phyloP scores from a whole-genome alignment of 2,113 vertebrate species.

The Rhegmatorhina hoffmannsi region DNA sequence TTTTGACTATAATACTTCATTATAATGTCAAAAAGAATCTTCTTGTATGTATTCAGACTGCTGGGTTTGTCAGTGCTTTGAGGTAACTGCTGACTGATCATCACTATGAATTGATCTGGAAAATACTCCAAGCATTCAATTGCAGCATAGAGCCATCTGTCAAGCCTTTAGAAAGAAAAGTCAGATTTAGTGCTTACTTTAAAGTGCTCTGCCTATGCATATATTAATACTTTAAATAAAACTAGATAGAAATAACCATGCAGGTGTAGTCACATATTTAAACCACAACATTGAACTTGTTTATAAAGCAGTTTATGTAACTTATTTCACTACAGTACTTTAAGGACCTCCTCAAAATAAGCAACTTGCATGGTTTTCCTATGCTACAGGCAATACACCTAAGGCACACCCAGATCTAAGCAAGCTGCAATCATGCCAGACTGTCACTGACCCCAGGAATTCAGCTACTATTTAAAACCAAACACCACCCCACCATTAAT shows the following conservation, averaged over 20 bases:
- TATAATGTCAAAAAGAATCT: conserved; percentile 84
- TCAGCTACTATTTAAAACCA: not conserved
- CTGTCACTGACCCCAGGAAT: not conserved
- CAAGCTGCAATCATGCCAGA: not conserved
- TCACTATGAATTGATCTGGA: conserved; percentile 83
- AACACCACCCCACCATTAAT: not conserved
- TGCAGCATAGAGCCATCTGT: conserved; percentile 82
- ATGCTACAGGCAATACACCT: not conserved
- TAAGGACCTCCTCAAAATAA: not conserved
- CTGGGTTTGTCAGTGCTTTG: conserved; percentile 28
- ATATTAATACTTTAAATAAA: not conserved
- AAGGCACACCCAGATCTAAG: not conserved
- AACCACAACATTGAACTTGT: not conserved
- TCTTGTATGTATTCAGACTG: conserved; percentile 73
- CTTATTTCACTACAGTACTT: not conserved
- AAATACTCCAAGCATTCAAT: conserved; percentile 87
- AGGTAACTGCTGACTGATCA: conserved; percentile 79
- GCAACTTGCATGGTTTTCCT: not conserved
- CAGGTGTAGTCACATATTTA: not conserved
- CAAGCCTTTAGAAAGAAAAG: conserved; percentile 71
- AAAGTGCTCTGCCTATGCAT: not conserved
- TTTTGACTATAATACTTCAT: conserved; percentile 85
- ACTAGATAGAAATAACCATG: not conserved
- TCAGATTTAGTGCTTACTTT: not conserved
- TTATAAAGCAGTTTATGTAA: not conserved